Evolutionary conservation across 2,888 invertebrate genomes (phyloP).

Genomic region (Acleris laterana): DNA sequence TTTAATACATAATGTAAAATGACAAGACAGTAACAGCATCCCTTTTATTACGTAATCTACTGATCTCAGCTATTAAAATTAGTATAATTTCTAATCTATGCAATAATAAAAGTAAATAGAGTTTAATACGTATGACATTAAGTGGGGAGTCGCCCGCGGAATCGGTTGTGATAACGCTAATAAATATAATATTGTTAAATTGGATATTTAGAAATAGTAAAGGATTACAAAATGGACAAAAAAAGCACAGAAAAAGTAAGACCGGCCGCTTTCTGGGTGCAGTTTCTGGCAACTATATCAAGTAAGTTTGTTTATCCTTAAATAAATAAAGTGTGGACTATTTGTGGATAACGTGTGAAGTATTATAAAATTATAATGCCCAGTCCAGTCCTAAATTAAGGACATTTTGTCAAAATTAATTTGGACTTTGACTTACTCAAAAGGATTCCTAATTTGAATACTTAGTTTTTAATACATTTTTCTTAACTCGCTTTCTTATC

Average conservation of each 20-base stretch:
- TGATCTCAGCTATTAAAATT: conserved; percentile 8
- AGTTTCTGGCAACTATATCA: conserved; percentile 12
- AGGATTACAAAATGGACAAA: conserved; percentile 11
- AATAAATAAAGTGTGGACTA: no score
- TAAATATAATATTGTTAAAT: background rate
- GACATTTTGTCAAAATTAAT: no score
- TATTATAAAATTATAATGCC: no score
- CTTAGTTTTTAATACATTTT: no score
- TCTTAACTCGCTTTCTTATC: no score
- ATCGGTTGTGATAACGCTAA: conserved; percentile 20
- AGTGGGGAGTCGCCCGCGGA: background rate
- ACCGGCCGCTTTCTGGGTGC: conserved; percentile 38
- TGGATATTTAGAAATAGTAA: background rate
- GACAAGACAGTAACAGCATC: background rate
- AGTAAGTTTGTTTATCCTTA: no score
- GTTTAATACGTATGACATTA: conserved; percentile 6
- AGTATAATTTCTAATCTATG: conserved; percentile 18
- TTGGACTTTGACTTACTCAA: no score
- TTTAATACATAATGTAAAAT: no score
- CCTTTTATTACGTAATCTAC: background rate
- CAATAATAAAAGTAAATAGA: conserved; percentile 9
- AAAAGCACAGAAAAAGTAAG: conserved; percentile 2
- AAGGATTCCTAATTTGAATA: no score
- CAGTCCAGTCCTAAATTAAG: no score
- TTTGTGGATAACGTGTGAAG: no score